These are phyloP conservation scores for Nomada ferruginata DNA, from an alignment of 2,888 invertebrate genomes.

Conservation along the genomic window DNA sequence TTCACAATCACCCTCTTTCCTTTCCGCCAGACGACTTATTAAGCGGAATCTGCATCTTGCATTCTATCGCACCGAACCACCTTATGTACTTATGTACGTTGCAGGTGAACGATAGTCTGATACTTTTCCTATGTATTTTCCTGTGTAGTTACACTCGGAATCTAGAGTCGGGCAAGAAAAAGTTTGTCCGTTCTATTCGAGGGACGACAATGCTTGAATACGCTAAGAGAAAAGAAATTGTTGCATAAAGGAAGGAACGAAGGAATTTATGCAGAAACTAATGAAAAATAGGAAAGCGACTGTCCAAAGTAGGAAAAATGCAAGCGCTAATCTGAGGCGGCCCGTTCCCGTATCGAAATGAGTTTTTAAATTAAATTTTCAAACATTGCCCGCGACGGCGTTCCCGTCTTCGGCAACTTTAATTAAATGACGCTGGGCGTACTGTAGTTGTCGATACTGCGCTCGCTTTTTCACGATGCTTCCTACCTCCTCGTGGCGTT, in stretches of 20 bases:
- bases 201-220: not conserved
- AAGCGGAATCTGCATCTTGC: not conserved
- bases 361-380: conserved; percentile 73
- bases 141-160: not conserved
- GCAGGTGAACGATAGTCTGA: too few species aligned
- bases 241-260: not conserved
- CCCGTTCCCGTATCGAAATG: conserved; percentile 60
- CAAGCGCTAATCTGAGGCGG: conserved; percentile 50
- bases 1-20: conserved; percentile 16
- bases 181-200: conserved; percentile 8
- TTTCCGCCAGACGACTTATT: not conserved
- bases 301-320: conserved; percentile 10
- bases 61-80: not conserved
- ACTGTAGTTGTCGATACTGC: conserved; percentile 9
- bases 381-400: conserved; percentile 32
- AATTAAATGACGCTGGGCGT: conserved; percentile 57
- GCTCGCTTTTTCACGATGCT: conserved; percentile 1
- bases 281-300: conserved; percentile 30
- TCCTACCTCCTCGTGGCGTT: not conserved
- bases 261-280: conserved; percentile 37
- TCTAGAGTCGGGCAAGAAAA: not conserved
- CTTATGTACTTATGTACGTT: too few species aligned
- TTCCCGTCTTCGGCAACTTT: conserved; percentile 49
- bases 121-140: not conserved
- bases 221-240: conserved; percentile 6